phyloP scores from a whole-genome alignment of 2,797 vertebrate genomes.

The Notoglanidium macrostoma region DNA sequence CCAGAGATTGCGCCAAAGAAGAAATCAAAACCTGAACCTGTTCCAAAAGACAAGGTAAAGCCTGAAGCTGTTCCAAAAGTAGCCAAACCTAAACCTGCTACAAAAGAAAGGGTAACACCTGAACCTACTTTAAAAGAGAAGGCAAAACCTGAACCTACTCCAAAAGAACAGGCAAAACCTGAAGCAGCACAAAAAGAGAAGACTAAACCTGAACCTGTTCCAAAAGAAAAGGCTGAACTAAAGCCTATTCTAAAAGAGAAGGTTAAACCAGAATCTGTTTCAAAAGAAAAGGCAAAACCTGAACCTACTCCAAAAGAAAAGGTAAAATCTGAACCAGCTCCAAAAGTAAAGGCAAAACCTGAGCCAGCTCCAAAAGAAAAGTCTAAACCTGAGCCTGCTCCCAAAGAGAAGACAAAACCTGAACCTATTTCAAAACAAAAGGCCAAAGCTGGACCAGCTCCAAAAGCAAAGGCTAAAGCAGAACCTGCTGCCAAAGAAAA shows the following conservation, averaged over 20 bases:
- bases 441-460: not conserved
- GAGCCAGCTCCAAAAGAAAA: slow-evolving; percentile 7
- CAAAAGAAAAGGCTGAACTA: too few relatives aligned
- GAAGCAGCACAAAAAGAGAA: too few relatives aligned
- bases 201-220: too few relatives aligned
- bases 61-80: too few relatives aligned
- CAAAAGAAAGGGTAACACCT: too few relatives aligned
- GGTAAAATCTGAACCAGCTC: slow-evolving; percentile 4
- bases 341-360: not conserved
- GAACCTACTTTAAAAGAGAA: not conserved
- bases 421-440: not conserved
- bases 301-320: slow-evolving; percentile 7
- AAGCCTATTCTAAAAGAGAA: too few relatives aligned
- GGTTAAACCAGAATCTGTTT: not conserved
- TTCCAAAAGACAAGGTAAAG: too few relatives aligned
- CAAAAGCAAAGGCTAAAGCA: slow-evolving; percentile 6
- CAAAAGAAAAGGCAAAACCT: slow-evolving; percentile 10
- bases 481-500: slow-evolving; percentile 18
- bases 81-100: too few relatives aligned
- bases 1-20: not conserved
- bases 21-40: too few relatives aligned
- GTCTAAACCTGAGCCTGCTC: not conserved
- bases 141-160: slow-evolving; percentile 6
- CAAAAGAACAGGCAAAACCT: not conserved
- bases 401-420: not conserved